Percentiles rank a stretch among this genome's conserved stretches.
These are phyloP conservation scores for Tupaia chinensis DNA, from an alignment of 2,113 vertebrate genomes.

Conservation along the genomic window DNA sequence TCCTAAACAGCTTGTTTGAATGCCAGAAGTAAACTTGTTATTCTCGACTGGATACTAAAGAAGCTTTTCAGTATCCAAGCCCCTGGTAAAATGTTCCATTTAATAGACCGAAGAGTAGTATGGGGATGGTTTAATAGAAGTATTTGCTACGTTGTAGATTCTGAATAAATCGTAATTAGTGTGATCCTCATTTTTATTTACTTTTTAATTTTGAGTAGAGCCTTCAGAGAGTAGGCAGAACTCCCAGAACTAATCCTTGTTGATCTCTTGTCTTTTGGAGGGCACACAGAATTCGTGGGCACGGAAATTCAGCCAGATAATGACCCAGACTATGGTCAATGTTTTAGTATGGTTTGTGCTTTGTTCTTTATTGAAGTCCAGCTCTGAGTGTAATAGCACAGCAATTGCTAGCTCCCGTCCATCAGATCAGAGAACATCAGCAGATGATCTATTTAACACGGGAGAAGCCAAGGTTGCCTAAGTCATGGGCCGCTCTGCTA, in stretches of 20 bases:
- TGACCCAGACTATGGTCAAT: slow-evolving; percentile 58
- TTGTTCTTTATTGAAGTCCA: slow-evolving; percentile 56
- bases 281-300: slow-evolving; percentile 41
- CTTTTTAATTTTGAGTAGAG: slow-evolving; percentile 59
- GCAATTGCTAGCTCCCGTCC: slow-evolving; percentile 6
- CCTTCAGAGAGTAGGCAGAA: slow-evolving; percentile 69
- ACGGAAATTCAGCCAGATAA: slow-evolving; percentile 58
- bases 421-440: background rate
- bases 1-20: slow-evolving; percentile 76
- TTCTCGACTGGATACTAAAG: slow-evolving; percentile 23
- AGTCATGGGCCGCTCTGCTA: background rate
- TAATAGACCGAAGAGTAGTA: background rate
- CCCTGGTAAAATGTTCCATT: slow-evolving; percentile 32
- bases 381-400: slow-evolving; percentile 40
- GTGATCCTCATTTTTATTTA: background rate
- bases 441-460: background rate
- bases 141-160: background rate
- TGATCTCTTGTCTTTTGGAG: slow-evolving; percentile 4
- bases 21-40: slow-evolving; percentile 78
- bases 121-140: background rate
- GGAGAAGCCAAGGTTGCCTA: background rate
- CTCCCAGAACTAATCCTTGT: slow-evolving; percentile 64
- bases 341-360: slow-evolving; percentile 54
- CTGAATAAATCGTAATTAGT: background rate
- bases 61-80: slow-evolving; percentile 22